Percentiles rank a stretch among this genome's conserved stretches.
Conservation (phyloP, 1,140 invertebrate species). For the Tribolium castaneum region DNA sequence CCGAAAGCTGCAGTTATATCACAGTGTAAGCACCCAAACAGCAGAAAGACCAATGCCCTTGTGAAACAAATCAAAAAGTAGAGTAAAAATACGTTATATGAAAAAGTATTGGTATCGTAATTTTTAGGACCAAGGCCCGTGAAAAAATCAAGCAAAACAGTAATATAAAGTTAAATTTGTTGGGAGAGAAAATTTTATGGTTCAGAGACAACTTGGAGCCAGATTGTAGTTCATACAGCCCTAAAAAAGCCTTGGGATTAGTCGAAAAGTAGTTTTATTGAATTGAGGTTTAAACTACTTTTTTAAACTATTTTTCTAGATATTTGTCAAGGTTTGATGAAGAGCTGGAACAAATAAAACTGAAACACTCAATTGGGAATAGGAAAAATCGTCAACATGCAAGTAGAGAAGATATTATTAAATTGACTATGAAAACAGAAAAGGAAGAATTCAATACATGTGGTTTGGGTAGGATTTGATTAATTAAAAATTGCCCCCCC, state of each 20-base stretch:
- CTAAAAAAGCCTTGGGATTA: constrained; percentile 69
- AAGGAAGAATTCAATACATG: constrained; percentile 76
- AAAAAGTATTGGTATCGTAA: constrained; percentile 35
- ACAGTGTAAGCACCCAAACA: constrained; percentile 81
- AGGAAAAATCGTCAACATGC: constrained; percentile 80
- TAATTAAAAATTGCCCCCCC: background rate
- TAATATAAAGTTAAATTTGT: constrained; percentile 76
- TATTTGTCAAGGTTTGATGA: constrained; percentile 77
- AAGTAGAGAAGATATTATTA: constrained; percentile 78
- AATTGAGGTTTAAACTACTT: background rate
- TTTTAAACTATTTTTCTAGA: constrained; percentile 57
- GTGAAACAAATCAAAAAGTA: constrained; percentile 74
- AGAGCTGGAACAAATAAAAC: constrained; percentile 78
- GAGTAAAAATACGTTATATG: constrained; percentile 4
- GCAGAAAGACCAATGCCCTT: constrained; percentile 78
- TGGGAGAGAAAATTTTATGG: constrained; percentile 79
- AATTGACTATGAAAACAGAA: constrained; percentile 77
- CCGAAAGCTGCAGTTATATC: constrained; percentile 65
- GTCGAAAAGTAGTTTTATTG: constrained; percentile 68
- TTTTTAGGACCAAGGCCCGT: constrained; percentile 68
- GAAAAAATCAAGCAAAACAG: constrained; percentile 73
- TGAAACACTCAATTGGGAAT: constrained; percentile 79
- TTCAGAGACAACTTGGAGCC: constrained; percentile 72
- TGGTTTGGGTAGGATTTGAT: constrained; percentile 71
- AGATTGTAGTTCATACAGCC: constrained; percentile 67